A percentile compares a stretch with the other conserved stretches of the same genome.
Evolutionary conservation across 2,797 vertebrate genomes (phyloP).

Genomic region (Sternotherus odoratus): DNA sequence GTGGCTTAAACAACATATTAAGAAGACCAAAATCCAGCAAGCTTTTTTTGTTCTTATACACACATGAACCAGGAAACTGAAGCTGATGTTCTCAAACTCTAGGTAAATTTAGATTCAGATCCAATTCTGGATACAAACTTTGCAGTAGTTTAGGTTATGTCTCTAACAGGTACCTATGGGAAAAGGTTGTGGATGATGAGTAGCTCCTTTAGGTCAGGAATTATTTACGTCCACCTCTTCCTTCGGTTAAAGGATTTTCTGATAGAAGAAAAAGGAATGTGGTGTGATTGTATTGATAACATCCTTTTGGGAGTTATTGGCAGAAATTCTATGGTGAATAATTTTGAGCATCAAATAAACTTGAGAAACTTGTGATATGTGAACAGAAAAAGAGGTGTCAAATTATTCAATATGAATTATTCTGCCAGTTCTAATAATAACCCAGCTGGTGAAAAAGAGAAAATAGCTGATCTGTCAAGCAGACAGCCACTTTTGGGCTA

Average conservation of each 20-base stretch:
- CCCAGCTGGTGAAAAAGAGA: slow-evolving; percentile 52
- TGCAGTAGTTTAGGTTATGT: slow-evolving; percentile 44
- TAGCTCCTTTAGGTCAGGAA: slow-evolving; percentile 60
- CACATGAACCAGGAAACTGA: neutral
- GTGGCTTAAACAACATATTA: neutral
- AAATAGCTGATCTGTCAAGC: slow-evolving; percentile 41
- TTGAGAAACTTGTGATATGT: slow-evolving; percentile 61
- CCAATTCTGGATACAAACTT: slow-evolving; percentile 8
- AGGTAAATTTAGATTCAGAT: neutral
- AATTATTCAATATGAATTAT: slow-evolving; percentile 76
- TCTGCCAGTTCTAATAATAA: slow-evolving; percentile 70
- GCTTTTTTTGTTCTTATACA: neutral
- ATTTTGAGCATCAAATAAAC: slow-evolving; percentile 69
- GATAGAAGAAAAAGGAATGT: slow-evolving; percentile 24
- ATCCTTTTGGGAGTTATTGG: slow-evolving; percentile 55
- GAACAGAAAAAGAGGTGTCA: slow-evolving; percentile 65
- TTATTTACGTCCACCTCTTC: slow-evolving; percentile 61
- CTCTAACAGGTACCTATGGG: slow-evolving; percentile 32
- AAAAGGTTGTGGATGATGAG: slow-evolving; percentile 55
- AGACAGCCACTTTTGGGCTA: slow-evolving; percentile 60
- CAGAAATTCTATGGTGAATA: slow-evolving; percentile 56
- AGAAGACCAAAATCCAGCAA: neutral
- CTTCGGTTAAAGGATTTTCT: slow-evolving; percentile 60
- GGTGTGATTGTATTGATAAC: slow-evolving; percentile 27
- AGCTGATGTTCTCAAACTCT: neutral